Conservation (phyloP, 2,888 invertebrate species). For the Ochlodes sylvanus region DNA sequence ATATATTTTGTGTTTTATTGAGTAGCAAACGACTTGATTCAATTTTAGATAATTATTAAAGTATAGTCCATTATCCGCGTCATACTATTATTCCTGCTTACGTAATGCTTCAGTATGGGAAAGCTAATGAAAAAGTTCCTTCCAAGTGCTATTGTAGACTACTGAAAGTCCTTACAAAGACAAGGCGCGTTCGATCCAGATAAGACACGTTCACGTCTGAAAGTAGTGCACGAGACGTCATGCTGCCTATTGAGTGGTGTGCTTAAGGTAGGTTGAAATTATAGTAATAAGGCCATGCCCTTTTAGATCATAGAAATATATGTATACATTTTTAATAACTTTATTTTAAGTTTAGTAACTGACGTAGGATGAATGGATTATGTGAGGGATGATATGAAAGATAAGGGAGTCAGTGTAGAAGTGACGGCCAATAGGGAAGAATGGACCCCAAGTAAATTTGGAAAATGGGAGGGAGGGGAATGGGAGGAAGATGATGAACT, state of each 20-base stretch:
- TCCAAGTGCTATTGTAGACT: conserved; percentile 16
- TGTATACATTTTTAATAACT: no score
- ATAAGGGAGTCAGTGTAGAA: no score
- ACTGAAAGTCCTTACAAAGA: conserved; percentile 18
- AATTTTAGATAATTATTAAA: neutral
- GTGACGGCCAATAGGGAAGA: no score
- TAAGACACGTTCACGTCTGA: conserved; percentile 25
- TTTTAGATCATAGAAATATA: no score
- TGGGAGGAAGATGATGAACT: no score
- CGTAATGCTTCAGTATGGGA: conserved; percentile 2
- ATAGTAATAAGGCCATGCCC: neutral
- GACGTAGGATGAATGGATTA: no score
- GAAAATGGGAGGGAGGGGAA: no score
- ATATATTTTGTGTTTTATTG: no score
- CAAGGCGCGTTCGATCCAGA: conserved; percentile 14
- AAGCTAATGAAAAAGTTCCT: conserved; percentile 22
- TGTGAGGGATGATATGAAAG: no score
- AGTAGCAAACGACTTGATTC: no score
- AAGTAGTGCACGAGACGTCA: conserved; percentile 30
- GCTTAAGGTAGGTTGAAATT: neutral
- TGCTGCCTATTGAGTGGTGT: conserved; percentile 7
- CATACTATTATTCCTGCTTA: neutral
- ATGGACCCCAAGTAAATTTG: no score
- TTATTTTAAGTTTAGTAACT: no score
- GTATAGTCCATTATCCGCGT: neutral